These are phyloP conservation scores for Cygnus atratus DNA, from an alignment of 2,113 vertebrate species.

Conservation along the genomic window DNA sequence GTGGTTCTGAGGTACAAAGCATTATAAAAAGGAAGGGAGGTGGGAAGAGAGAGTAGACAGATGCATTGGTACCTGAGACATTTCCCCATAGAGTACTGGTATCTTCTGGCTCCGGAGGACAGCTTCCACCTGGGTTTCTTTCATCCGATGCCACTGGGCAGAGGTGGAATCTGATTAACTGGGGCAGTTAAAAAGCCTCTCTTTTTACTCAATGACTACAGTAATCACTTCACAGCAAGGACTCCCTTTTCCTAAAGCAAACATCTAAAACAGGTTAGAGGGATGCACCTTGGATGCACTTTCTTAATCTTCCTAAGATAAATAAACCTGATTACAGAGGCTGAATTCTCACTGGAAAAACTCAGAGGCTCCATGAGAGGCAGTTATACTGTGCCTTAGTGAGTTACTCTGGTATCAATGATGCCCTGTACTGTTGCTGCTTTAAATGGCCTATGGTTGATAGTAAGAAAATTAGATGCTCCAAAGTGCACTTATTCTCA, in stretches of 20 bases:
- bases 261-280: not conserved
- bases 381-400: not conserved
- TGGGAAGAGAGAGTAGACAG: not conserved
- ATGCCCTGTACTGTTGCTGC: not conserved
- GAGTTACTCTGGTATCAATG: not conserved
- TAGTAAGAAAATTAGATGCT: not conserved
- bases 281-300: not conserved
- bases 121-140: not conserved
- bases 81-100: not conserved
- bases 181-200: not conserved
- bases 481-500: not conserved
- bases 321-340: not conserved
- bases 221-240: not conserved
- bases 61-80: not conserved
- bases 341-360: not conserved
- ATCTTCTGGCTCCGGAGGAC: not conserved
- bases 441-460: not conserved
- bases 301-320: not conserved
- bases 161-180: not conserved
- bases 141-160: not conserved
- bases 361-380: not conserved
- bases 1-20: not conserved
- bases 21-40: not conserved
- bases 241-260: not conserved
- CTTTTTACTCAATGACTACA: not conserved